Evolutionary conservation across 1,140 invertebrate genomes (phyloP).

Genomic region (Cryptotermes secundus): DNA sequence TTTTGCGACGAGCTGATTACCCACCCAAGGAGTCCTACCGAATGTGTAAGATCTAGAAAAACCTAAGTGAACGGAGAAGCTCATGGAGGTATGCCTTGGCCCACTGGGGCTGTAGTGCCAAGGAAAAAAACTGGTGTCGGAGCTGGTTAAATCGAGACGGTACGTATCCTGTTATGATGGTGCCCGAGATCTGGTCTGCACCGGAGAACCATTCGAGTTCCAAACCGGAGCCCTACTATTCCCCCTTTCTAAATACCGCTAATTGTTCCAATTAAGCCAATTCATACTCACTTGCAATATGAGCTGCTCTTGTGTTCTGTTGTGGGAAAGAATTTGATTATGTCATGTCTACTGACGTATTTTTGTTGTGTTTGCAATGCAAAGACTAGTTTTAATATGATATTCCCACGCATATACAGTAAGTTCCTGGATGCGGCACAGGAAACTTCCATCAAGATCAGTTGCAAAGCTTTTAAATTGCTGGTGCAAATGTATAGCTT

Average conservation of each 20-base stretch:
- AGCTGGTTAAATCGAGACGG: background rate
- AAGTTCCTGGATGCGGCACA: background rate
- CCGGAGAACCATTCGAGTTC: background rate
- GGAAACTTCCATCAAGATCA: background rate
- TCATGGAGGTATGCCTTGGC: too few species aligned
- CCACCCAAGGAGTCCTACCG: too few species aligned
- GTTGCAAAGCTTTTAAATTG: background rate
- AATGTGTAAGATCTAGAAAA: too few species aligned
- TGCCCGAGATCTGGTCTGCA: background rate
- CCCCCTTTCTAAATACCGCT: background rate
- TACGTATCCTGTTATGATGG: background rate
- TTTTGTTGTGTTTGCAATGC: background rate
- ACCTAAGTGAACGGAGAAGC: too few species aligned
- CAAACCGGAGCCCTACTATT: background rate
- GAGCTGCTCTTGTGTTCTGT: background rate
- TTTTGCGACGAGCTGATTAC: too few species aligned
- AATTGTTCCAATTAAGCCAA: background rate
- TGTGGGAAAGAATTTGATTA: background rate
- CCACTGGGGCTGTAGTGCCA: too few species aligned
- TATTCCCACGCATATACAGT: slow-evolving; percentile 1
- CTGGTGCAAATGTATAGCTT: background rate
- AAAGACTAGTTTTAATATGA: background rate
- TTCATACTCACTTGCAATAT: background rate
- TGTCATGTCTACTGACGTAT: background rate
- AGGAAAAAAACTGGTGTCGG: too few species aligned